phyloP scores from a whole-genome alignment of 1,140 invertebrate species.

The Cydia splendana region DNA sequence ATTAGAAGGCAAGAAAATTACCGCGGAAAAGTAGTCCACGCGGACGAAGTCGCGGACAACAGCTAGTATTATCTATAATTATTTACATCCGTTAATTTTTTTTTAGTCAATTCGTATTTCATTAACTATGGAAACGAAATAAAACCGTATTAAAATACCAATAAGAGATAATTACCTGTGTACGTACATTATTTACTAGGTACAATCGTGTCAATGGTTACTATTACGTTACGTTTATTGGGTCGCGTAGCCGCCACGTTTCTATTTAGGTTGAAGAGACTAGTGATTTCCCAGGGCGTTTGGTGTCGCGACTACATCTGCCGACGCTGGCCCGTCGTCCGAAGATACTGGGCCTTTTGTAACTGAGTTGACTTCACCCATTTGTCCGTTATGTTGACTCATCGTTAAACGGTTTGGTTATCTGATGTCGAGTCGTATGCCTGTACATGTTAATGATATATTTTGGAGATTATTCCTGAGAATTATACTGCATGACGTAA shows the following conservation, averaged over 20 bases:
- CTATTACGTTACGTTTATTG: neutral
- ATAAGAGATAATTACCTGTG: neutral
- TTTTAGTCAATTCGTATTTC: too few relatives aligned
- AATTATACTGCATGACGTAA: too few relatives aligned
- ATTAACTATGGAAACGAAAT: too few relatives aligned
- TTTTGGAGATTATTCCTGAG: too few relatives aligned
- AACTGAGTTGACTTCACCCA: neutral
- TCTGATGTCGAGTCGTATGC: too few relatives aligned
- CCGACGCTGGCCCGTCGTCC: conserved; percentile 24
- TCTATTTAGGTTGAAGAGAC: conserved; percentile 38
- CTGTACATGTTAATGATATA: too few relatives aligned
- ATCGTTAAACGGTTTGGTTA: neutral
- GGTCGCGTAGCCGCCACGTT: conserved; percentile 35
- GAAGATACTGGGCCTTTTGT: neutral
- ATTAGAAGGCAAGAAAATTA: too few relatives aligned
- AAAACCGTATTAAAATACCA: too few relatives aligned
- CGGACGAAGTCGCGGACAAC: too few relatives aligned
- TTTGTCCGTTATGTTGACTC: neutral
- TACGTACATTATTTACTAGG: neutral
- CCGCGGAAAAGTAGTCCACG: too few relatives aligned
- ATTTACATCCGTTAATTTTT: too few relatives aligned
- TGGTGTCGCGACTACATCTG: conserved; percentile 51
- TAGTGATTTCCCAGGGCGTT: conserved; percentile 72
- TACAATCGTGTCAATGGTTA: neutral
- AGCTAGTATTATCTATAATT: too few relatives aligned